A percentile compares a stretch with the other conserved stretches of the same genome.
phyloP scores from a whole-genome alignment of 2,888 invertebrate genomes.

The Sicus ferrugineus region DNA sequence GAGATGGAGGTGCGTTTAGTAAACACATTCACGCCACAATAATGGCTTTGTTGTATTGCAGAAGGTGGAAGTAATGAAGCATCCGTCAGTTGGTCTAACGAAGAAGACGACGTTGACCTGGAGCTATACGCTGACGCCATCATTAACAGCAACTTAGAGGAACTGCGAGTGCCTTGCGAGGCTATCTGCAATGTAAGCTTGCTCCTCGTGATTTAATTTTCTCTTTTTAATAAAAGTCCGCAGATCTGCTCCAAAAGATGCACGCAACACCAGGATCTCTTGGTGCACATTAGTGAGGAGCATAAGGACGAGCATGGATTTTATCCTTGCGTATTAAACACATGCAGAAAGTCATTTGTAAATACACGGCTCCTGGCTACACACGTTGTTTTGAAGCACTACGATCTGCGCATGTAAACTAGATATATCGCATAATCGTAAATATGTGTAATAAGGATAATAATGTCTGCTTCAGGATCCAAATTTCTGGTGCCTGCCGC shows the following conservation, averaged over 20 bases:
- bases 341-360: constrained; percentile 41
- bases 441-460: background rate
- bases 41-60: no score
- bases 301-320: constrained; percentile 41
- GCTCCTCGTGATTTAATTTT: background rate
- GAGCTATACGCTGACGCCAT: constrained; percentile 48
- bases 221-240: background rate
- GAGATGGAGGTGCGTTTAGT: background rate
- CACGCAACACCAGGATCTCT: constrained; percentile 44
- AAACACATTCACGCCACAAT: background rate
- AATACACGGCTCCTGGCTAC: constrained; percentile 49
- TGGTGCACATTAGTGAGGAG: constrained; percentile 40
- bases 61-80: no score
- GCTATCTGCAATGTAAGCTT: constrained; percentile 46
- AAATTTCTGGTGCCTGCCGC: constrained; percentile 48
- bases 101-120: constrained; percentile 45
- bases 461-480: constrained; percentile 27
- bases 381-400: constrained; percentile 57
- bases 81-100: no score
- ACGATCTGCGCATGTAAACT: constrained; percentile 50
- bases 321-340: constrained; percentile 51
- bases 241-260: constrained; percentile 45
- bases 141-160: constrained; percentile 51
- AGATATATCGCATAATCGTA: background rate
- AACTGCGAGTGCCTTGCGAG: constrained; percentile 48